Evolutionary conservation across 2,113 vertebrate species (phyloP), one percentile per base, ranked within the genome.

Genomic region (Dunckerocampus dactyliophorus): DNA sequence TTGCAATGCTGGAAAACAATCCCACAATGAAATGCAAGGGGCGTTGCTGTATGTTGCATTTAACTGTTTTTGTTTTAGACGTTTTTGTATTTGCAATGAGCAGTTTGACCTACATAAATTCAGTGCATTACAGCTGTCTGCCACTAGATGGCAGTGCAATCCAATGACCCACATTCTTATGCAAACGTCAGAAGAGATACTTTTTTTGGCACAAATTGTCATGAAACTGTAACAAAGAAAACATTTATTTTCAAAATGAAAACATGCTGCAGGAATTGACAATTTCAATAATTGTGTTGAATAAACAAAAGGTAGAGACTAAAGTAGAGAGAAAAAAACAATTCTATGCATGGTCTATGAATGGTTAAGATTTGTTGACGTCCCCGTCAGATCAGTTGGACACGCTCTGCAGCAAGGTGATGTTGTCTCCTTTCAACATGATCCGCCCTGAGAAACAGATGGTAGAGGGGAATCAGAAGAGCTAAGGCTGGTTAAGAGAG

Each of bases 351-450:
- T 42, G 17, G 2, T 14, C 20, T 6, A 49, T 22, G 57, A 73
- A 59, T 56, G 19, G 11, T 22, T 63, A 14, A 13, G 46, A 55
- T 47, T 22, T 28, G 49, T 14, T 21, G 61, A 6, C 0, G 1
- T 65, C 46, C 5, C 46, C 48, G 3, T 15, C 48, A 5, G 55
- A 22, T 90, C 93, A 98, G 80, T 34, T 94, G 72, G 95, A 87
- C 57, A 99, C 96, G 47, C 96, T 98, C 74, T 98, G 97, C 24
- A 99, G 92, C 59, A 99, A 89, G 53, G 97, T 99, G 68, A 98
- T 99, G 82, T 99, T 99, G 89, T 99, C 97, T 77, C 97, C 97
- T 85, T 99, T 99, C 49, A 99, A 83, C 97, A 99, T 99, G 89
- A 98, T 89, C 82, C 97, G 93, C 69, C 97, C 97, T 99, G 87